Conservation (phyloP, 2,113 vertebrate species). For the Irena cyanogastra region DNA sequence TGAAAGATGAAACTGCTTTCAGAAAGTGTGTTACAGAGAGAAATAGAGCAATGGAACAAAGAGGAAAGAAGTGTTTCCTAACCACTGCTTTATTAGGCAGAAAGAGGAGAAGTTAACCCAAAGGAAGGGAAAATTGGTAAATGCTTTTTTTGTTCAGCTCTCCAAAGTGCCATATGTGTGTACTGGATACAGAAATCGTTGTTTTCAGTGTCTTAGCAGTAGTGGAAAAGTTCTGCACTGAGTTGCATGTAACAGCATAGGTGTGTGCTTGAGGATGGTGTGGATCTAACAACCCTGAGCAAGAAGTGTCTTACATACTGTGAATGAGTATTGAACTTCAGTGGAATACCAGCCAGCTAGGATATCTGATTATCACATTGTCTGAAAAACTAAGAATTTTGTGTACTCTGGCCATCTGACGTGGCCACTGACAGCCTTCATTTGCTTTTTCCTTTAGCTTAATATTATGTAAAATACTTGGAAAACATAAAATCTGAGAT, state of each 20-base stretch:
- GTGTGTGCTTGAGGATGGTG: neutral
- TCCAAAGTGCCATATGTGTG: rapidly evolving
- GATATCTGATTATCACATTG: neutral
- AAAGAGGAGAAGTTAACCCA: neutral
- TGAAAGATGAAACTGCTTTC: neutral
- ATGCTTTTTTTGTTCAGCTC: neutral
- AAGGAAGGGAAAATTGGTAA: neutral
- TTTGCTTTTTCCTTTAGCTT: neutral
- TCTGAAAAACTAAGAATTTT: neutral
- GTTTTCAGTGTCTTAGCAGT: rapidly evolving
- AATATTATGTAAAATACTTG: neutral
- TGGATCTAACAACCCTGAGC: rapidly evolving
- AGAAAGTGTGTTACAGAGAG: neutral
- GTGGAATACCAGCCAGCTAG: neutral
- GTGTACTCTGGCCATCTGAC: neutral
- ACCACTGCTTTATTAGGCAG: neutral
- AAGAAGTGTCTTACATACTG: neutral
- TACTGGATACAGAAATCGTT: neutral
- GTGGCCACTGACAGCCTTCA: neutral
- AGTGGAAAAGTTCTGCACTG: neutral
- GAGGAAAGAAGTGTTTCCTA: neutral
- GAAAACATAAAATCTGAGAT: neutral
- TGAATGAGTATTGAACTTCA: neutral
- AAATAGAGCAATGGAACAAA: neutral
- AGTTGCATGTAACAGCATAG: neutral